A percentile compares a stretch with the other conserved stretches of the same genome.
Conservation (phyloP, 2,888 invertebrate genomes). For the Chymomyza caudatula region DNA sequence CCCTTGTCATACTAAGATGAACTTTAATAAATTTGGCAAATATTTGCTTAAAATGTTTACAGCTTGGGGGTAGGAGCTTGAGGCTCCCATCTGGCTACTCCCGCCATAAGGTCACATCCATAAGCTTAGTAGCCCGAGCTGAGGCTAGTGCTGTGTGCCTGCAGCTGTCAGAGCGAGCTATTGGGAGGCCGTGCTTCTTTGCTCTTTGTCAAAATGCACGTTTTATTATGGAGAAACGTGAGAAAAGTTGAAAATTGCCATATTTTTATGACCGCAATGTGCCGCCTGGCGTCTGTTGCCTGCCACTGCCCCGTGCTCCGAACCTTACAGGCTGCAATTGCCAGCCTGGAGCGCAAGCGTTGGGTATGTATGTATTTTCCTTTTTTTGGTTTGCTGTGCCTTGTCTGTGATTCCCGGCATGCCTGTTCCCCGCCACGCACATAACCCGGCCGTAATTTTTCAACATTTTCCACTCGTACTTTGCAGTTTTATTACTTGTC, state of each 20-base stretch:
- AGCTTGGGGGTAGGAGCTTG: conserved; percentile 9
- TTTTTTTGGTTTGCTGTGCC: not conserved
- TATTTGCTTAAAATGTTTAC: conserved; percentile 60
- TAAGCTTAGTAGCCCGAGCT: not conserved
- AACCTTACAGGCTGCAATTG: conserved; percentile 17
- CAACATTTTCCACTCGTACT: conserved; percentile 57
- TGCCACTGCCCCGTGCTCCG: not conserved
- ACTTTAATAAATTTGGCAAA: conserved; percentile 62
- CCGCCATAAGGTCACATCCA: not conserved
- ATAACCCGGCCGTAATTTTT: conserved; percentile 58
- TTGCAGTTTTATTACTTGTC: conserved; percentile 63
- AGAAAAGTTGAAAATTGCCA: conserved; percentile 62
- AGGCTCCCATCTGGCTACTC: not conserved
- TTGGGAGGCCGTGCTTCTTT: conserved; percentile 53
- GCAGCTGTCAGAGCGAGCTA: conserved; percentile 8
- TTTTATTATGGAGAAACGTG: conserved; percentile 63
- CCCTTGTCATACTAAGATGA: conserved; percentile 34
- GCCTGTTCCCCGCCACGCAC: conserved; percentile 15
- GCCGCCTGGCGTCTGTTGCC: conserved; percentile 41
- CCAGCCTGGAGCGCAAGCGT: conserved; percentile 24
- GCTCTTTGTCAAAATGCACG: conserved; percentile 49
- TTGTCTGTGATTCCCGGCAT: not conserved
- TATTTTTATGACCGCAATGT: conserved; percentile 65
- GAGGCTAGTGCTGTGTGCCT: not conserved
- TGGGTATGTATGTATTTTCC: not conserved